Conservation (phyloP, 30 jellyfish, hydroid and myxozoan species). For the Turritopsis rubra region DNA sequence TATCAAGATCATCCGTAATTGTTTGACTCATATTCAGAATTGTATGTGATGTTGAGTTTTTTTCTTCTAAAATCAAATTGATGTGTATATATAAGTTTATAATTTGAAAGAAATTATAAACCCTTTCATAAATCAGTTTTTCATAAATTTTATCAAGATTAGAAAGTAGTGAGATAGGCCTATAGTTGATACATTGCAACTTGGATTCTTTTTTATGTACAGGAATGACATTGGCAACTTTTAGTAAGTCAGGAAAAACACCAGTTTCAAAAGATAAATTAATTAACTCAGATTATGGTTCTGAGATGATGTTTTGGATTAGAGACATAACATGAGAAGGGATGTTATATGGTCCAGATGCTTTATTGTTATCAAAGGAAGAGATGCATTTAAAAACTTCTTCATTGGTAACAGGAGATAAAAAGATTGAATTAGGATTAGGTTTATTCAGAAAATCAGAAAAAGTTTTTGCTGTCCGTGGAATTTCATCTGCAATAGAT, state of each 20-base stretch:
- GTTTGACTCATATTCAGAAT: too few relatives aligned
- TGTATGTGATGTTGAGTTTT: neutral
- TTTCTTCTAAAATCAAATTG: neutral
- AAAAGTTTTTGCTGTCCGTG: neutral
- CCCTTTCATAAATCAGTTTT: neutral
- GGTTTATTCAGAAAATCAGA: neutral
- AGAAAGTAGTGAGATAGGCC: conserved; percentile 2
- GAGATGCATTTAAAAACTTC: neutral
- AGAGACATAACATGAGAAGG: neutral
- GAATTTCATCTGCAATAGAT: neutral
- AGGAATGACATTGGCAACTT: neutral
- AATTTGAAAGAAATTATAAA: neutral
- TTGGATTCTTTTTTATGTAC: neutral
- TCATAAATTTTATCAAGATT: neutral
- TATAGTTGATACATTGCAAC: neutral
- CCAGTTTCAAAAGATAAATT: neutral
- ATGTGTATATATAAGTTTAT: neutral
- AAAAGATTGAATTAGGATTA: neutral
- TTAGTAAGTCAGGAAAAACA: neutral
- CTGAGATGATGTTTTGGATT: neutral
- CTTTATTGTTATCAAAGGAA: neutral
- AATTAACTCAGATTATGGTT: neutral
- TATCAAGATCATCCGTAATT: neutral
- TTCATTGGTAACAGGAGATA: neutral
- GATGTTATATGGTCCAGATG: neutral